phyloP scores from a whole-genome alignment of 2,888 invertebrate species.

The Pristionchus mayeri region DNA sequence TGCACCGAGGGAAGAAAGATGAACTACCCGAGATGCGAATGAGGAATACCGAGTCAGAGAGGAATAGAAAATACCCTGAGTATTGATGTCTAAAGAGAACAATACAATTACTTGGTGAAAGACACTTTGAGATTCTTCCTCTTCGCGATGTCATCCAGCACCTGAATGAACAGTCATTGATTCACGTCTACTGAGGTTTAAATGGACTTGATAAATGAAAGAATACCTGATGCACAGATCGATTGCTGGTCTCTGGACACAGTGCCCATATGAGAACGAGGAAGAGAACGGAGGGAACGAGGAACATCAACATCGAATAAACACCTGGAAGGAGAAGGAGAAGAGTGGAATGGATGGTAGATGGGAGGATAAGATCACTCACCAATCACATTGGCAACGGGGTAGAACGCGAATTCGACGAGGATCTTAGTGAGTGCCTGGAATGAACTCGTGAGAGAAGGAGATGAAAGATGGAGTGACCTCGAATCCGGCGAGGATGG shows the following conservation, averaged over 20 bases:
- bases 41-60: not conserved
- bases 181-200: not conserved
- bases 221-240: not conserved
- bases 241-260: slow-evolving; percentile 31
- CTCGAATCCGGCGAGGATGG: slow-evolving; percentile 55
- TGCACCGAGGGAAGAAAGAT: too few species aligned
- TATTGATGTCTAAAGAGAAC: not conserved
- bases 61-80: not conserved
- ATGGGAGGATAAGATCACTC: slow-evolving; percentile 54
- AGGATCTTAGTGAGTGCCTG: slow-evolving; percentile 40
- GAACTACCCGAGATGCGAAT: not conserved
- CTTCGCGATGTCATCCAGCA: slow-evolving; percentile 14
- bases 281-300: slow-evolving; percentile 37
- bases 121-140: slow-evolving; percentile 40
- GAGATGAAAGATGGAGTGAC: not conserved
- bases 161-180: not conserved
- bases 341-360: slow-evolving; percentile 50
- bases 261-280: slow-evolving; percentile 13
- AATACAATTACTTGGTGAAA: not conserved
- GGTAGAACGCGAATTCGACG: slow-evolving; percentile 46
- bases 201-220: not conserved
- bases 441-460: not conserved
- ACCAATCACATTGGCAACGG: slow-evolving; percentile 48
- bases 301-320: slow-evolving; percentile 25
- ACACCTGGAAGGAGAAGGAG: not conserved